Evolutionary conservation across 1,140 invertebrate genomes (phyloP), one percentile per base, ranked within the genome.

Genomic region (Idris sp.): DNA sequence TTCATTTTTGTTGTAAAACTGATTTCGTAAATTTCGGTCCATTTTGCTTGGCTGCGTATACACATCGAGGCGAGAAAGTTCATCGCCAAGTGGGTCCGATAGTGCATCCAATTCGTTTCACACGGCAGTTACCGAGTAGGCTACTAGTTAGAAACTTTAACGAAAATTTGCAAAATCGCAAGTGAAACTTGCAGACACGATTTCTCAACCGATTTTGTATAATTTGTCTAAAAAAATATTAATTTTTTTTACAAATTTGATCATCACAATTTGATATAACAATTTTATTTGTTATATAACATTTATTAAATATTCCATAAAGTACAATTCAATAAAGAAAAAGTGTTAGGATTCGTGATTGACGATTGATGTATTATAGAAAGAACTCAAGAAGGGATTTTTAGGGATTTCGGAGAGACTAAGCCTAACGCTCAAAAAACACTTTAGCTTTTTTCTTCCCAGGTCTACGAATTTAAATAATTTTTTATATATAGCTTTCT

Each of bases 101-200:
- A 76, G 49, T 54, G 56, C 40, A 72, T 76, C 53, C 61, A 72
- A 76, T 76, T 72, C 62, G 67, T 72, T 72, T 72, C 62, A 49
- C 67, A 40, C 62, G 48, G 67, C 43, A 61, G 74, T 72, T 72
- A 72, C 59, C 44, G 26, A 61, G 53, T 41, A 38, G 36, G 59
- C 38, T 71, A 71, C 59, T 59, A 49, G 54, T 64, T 67, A 67
- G 40, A 61, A 76, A 76, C 74, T 76, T 76, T 67, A 43, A 48
- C 54, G 74, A 76, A 59, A 72, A 76, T 76, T 72, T 76, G 67
- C 61, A 41, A 48, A 72, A 72, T 76, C 67, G 9, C 74, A 58
- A 44, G 59, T 51, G 36, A 54, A 67, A 72, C 67, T 76, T 67
- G 62, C 59, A 48, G 41, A 31, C 49, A 25, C 11, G 33, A 25